Conservation (phyloP, 2,888 invertebrate genomes). For the Therioaphis trifolii region DNA sequence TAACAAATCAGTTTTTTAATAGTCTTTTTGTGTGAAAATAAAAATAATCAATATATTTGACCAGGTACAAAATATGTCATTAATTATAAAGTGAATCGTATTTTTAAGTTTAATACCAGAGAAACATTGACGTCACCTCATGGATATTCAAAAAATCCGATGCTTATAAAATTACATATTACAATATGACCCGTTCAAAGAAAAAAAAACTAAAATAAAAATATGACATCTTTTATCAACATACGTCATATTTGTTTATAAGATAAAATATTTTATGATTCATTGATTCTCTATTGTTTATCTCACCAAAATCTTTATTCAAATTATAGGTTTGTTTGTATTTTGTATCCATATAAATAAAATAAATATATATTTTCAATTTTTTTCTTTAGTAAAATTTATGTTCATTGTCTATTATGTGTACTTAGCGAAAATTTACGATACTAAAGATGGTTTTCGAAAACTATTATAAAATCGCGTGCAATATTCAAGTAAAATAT, state of each 20-base stretch:
- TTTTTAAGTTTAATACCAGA: background rate
- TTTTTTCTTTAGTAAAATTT: background rate
- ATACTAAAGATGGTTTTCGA: background rate
- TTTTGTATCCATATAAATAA: background rate
- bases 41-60: slow-evolving; percentile 20
- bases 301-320: background rate
- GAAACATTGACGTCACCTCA: slow-evolving; percentile 39
- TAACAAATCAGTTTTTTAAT: background rate
- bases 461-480: background rate
- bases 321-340: background rate
- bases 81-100: background rate
- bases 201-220: background rate
- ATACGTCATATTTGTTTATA: background rate
- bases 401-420: background rate
- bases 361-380: background rate
- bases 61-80: background rate
- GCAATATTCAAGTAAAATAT: slow-evolving; percentile 11
- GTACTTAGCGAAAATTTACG: background rate
- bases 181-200: background rate
- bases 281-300: background rate
- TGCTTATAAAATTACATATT: background rate
- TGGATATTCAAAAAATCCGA: background rate
- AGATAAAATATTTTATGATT: background rate
- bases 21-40: background rate
- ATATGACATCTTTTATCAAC: background rate